Evolutionary conservation across 2,888 invertebrate species (phyloP), one percentile per base, ranked within the genome.

Genomic region (Merodon equestris): DNA sequence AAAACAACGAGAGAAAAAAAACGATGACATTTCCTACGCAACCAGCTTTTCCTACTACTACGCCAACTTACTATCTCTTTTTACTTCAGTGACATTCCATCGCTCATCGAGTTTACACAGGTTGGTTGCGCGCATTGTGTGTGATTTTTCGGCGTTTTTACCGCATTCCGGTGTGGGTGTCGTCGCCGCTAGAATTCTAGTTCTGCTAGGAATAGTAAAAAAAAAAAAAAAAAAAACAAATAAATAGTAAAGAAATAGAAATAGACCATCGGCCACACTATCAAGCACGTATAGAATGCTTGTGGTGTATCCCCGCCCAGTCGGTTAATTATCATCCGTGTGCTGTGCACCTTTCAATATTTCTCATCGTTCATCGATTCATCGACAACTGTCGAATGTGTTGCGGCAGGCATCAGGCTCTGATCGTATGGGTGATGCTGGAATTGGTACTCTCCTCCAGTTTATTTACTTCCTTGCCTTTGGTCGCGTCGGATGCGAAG

Each of bases 61-160:
- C 74, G 38, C 61, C 63, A 42, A 64, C 60, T 38, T 34, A 71
- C 70, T 45, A 60, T 45, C n/a, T 27, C 36, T 40, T 47, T 14
- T 17, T 68, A 53, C 47, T 61, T 38, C 64, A 76, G 76, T 76
- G 71, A 79, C 77, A 79, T 79, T 79, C 67, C 73, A 79, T 73
- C 68, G 68, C 73, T 79, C 57, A 63, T 13, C 42, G 40, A 68
- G 58, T 0, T 57, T n/a, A n/a, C 38, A 44, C 27, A 58, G 48
- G 61, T 73, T 58, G 1, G 44, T 40, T 48, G 19, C 42, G 4
- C 27, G 0, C n/a, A 14, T 1, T 34, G 4, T 58, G 15, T 9
- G 40, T 40, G 9, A 13, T 58, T 2, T 27, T 4, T 27, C 7
- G 27, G 27, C 27, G 7, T 7, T n/a, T n/a, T 27, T 27, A 7